Evolutionary conservation across 2,888 invertebrate species (phyloP), one percentile per base, ranked within the genome.

Genomic region (Hemithea aestivaria): DNA sequence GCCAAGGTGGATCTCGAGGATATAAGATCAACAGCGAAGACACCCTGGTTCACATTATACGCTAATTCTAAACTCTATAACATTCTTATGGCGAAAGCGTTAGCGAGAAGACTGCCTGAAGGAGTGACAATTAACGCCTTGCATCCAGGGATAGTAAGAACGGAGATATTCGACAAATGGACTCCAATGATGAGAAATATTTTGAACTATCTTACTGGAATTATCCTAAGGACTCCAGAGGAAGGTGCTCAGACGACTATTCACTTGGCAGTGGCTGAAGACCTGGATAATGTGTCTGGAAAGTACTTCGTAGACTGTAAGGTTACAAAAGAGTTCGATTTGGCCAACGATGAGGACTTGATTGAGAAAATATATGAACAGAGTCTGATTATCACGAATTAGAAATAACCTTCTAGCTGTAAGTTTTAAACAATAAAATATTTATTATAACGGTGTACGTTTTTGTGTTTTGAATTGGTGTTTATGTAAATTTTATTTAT

Each of bases 141-240:
- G 30, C 96, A 96, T 76, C 96, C 96, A 0, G 96, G 96, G 7
- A 79, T 94, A 67, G 92, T 95, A 22, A 91, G 92, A 64, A 93
- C 93, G 0, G 92, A 92, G 11, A 94, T 95, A 32, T 94, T 92
- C 89, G 87, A 91, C 21, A 91, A 88, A 53, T 73, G 89, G 7
- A 89, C 90, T 0, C 29, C 45, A 1, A 4, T 35, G 1, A 0
- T 22, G 0, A 67, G 90, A 1, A 90, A 88, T 9, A 74, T 89
- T 0, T 46, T 92, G 45, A 66, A 82, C 44, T 57, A 89, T 3
- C 68, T 93, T 1, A 76, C 90, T 0, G 90, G 89, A 55, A 70
- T 87, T 1, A 79, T 92, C 58, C 93, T 91, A 57, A 94, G 94
- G 79, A 91, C 89, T 1, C 77, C 91, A 0, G 87, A 89, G 48